phyloP scores from a whole-genome alignment of 2,797 vertebrate genomes.

The Falco novaeseelandiae region DNA sequence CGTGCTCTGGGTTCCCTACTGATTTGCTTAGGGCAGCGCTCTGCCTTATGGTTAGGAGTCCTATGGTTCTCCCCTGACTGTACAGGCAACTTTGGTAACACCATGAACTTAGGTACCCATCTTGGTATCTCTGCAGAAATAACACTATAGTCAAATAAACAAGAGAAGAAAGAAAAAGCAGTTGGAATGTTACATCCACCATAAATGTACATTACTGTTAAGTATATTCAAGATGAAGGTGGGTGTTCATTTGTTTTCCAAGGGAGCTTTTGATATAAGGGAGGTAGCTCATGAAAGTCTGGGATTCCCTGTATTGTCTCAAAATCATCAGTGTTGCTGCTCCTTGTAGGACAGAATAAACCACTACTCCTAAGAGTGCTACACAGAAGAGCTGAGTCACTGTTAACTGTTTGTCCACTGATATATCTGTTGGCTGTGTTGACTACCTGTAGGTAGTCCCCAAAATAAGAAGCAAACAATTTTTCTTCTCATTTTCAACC shows the following conservation, averaged over 20 bases:
- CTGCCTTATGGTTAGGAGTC: neutral
- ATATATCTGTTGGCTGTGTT: neutral
- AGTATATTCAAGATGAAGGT: neutral
- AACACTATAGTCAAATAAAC: neutral
- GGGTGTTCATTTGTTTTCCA: neutral
- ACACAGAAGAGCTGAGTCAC: neutral
- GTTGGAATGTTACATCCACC: neutral
- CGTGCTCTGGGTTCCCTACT: neutral
- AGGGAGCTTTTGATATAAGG: neutral
- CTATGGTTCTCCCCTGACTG: neutral
- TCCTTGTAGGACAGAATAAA: neutral
- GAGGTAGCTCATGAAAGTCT: neutral
- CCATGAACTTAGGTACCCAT: too few relatives aligned
- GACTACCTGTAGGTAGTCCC: neutral
- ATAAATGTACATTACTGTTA: rapidly evolving
- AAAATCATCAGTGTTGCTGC: too few relatives aligned
- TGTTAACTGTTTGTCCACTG: neutral
- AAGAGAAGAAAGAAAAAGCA: neutral
- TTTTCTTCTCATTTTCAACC: neutral
- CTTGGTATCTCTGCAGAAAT: neutral
- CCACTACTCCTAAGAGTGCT: neutral
- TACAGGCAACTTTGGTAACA: too few relatives aligned
- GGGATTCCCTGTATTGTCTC: neutral
- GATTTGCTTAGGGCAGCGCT: neutral
- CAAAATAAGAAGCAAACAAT: rapidly evolving